These are phyloP conservation scores for Barbus barbus DNA, from an alignment of 2,113 vertebrate species.

Conservation along the genomic window DNA sequence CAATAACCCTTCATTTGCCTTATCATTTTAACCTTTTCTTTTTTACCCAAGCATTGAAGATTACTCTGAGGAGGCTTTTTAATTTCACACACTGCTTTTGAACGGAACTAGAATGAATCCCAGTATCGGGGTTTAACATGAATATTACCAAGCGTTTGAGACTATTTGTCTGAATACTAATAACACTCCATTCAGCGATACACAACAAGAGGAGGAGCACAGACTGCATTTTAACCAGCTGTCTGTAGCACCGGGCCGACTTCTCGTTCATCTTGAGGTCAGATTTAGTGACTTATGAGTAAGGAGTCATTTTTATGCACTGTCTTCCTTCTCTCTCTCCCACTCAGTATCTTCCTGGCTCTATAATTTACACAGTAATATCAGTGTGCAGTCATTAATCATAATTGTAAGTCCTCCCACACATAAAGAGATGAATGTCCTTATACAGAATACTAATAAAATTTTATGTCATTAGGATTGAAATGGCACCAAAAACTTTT, in stretches of 20 bases:
- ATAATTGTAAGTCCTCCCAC: slow-evolving; percentile 63
- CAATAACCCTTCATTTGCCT: slow-evolving; percentile 59
- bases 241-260: too few species aligned
- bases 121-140: slow-evolving; percentile 46
- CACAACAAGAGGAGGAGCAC: slow-evolving; percentile 11
- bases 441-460: slow-evolving; percentile 43
- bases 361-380: slow-evolving; percentile 56
- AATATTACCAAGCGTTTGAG: slow-evolving; percentile 53
- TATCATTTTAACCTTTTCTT: slow-evolving; percentile 72
- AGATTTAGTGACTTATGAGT: slow-evolving; percentile 35
- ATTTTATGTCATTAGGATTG: slow-evolving; percentile 31
- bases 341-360: slow-evolving; percentile 52
- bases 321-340: slow-evolving; percentile 44
- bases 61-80: slow-evolving; percentile 64
- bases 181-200: slow-evolving; percentile 5
- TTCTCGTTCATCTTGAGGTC: slow-evolving; percentile 29
- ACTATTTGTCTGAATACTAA: slow-evolving; percentile 47
- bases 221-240: not conserved
- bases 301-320: slow-evolving; percentile 15
- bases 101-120: slow-evolving; percentile 68
- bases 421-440: slow-evolving; percentile 41
- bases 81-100: slow-evolving; percentile 67
- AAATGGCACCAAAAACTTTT: slow-evolving; percentile 36
- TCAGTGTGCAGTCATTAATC: slow-evolving; percentile 72
- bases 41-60: slow-evolving; percentile 62